Percentiles rank a stretch among this genome's conserved stretches.
Evolutionary conservation across 2,113 vertebrate genomes (phyloP).

Genomic region (Cinclus mexicanus): DNA sequence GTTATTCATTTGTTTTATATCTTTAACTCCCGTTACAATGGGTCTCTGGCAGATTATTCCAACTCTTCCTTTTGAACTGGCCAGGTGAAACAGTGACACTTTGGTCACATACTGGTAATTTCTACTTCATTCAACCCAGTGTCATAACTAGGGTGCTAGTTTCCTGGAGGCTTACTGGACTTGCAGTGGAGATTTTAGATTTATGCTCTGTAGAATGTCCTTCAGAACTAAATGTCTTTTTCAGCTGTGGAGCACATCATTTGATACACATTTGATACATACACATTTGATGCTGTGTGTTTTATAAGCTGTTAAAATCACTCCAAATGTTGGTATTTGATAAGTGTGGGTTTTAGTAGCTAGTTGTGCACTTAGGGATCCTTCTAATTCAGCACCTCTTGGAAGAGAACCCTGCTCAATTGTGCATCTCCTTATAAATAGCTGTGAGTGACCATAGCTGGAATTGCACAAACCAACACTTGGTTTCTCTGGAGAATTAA

Average conservation of each 20-base stretch:
- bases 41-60: background rate
- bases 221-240: background rate
- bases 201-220: background rate
- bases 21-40: background rate
- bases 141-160: background rate
- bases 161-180: background rate
- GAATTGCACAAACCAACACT: background rate
- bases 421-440: background rate
- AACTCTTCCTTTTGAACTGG: background rate
- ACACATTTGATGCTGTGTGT: background rate
- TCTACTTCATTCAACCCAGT: background rate
- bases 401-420: background rate
- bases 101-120: background rate
- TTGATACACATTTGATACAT: too few relatives aligned
- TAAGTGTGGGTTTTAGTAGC: background rate
- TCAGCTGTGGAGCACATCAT: background rate
- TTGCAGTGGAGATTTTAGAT: background rate
- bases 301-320: background rate
- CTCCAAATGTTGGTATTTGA: background rate
- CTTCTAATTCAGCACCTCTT: background rate
- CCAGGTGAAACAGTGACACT: background rate
- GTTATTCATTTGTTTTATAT: background rate
- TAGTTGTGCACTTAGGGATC: background rate
- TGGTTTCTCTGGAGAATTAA: background rate
- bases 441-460: background rate